Conservation (phyloP, 30 jellyfish, hydroid and myxozoan species). For the Catostylus mosaicus region DNA sequence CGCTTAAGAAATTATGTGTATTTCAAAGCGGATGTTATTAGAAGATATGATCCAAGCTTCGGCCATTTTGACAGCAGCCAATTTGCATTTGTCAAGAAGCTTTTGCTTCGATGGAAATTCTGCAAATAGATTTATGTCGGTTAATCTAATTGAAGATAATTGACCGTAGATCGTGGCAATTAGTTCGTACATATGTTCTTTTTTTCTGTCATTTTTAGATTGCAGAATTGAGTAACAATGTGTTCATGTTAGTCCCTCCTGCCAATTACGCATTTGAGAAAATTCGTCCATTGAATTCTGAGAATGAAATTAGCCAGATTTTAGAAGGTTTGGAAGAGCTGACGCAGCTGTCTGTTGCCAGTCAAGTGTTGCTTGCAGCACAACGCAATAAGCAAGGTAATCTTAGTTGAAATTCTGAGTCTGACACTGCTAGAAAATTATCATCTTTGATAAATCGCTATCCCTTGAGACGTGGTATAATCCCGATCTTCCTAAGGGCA, state of each 20-base stretch:
- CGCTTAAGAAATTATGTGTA: too few species aligned
- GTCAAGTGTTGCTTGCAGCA: constrained; percentile 50
- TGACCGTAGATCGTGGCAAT: not conserved
- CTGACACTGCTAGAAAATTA: not conserved
- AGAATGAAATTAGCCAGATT: not conserved
- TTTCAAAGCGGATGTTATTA: too few species aligned
- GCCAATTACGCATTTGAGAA: constrained; percentile 38
- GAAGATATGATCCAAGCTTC: too few species aligned
- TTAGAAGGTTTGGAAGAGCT: not conserved
- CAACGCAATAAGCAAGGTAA: constrained; percentile 63
- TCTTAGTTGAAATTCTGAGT: not conserved
- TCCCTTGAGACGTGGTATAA: too few species aligned
- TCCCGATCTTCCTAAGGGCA: too few species aligned
- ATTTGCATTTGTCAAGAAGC: too few species aligned
- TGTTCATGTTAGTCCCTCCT: constrained; percentile 69
- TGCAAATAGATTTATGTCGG: too few species aligned
- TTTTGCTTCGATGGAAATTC: too few species aligned
- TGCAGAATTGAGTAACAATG: constrained; percentile 67
- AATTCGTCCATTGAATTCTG: constrained; percentile 40
- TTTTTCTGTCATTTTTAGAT: constrained; percentile 7
- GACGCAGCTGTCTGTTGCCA: constrained; percentile 25
- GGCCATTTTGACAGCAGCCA: too few species aligned
- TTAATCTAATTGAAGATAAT: too few species aligned
- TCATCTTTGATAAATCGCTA: too few species aligned
- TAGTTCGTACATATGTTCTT: not conserved